Conservation (phyloP, 1,140 invertebrate species). For the Brachystomella parvula region DNA sequence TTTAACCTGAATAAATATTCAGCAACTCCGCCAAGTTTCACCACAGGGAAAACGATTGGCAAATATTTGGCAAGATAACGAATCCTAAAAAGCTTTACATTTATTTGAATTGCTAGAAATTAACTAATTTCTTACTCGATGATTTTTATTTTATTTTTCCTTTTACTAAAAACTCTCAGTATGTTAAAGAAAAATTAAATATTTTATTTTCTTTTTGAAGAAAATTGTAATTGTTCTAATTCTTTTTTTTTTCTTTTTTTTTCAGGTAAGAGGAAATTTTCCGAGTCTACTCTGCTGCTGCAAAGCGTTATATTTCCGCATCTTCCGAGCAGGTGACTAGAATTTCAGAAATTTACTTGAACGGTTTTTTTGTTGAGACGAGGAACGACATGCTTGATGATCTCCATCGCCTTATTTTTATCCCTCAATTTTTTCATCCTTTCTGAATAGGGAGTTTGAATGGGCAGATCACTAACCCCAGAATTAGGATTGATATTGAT, state of each 20-base stretch:
- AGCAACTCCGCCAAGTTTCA: no score
- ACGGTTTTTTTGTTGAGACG: neutral
- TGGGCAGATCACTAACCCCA: neutral
- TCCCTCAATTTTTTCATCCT: neutral
- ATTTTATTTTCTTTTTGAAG: no score
- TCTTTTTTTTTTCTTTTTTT: no score
- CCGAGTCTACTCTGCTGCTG: no score
- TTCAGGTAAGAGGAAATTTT: no score
- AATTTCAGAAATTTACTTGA: neutral
- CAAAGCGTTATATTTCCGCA: no score
- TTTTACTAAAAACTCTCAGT: no score
- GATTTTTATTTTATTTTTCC: no score
- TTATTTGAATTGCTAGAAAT: no score
- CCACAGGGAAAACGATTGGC: neutral
- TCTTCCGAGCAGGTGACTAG: neutral
- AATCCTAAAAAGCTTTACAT: neutral
- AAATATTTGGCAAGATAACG: neutral
- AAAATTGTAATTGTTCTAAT: no score
- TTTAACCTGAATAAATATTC: neutral
- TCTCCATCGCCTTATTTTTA: neutral
- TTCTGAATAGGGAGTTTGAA: neutral
- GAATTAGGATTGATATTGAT: neutral
- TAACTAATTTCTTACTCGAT: no score
- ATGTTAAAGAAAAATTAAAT: no score
- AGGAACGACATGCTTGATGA: neutral